phyloP scores from a whole-genome alignment of 2,888 invertebrate species.

The Entomobrya proxima region DNA sequence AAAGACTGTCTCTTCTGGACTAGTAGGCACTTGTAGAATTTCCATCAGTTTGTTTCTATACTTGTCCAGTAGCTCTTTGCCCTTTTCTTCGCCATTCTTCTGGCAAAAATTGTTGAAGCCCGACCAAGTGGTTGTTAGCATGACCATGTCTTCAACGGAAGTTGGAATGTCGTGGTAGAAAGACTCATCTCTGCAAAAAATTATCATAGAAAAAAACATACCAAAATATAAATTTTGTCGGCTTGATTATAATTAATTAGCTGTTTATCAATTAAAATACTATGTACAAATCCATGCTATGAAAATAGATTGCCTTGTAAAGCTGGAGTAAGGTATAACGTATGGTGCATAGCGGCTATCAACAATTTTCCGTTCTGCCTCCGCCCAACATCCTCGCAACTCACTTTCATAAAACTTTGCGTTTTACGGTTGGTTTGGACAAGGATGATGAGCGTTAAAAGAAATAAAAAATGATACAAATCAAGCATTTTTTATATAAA shows the following conservation, averaged over 20 bases:
- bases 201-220: not conserved
- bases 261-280: not conserved
- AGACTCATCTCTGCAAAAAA: slow-evolving; percentile 75
- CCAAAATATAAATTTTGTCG: too few relatives aligned
- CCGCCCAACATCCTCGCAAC: slow-evolving; percentile 71
- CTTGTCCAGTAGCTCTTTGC: slow-evolving; percentile 73
- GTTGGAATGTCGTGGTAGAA: slow-evolving; percentile 75
- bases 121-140: slow-evolving; percentile 77
- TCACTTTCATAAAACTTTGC: slow-evolving; percentile 67
- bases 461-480: not conserved
- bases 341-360: slow-evolving; percentile 71
- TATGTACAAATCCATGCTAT: not conserved
- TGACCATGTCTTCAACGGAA: slow-evolving; percentile 76
- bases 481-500: not conserved
- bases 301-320: slow-evolving; percentile 65
- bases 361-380: slow-evolving; percentile 70
- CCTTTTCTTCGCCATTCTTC: slow-evolving; percentile 76
- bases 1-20: slow-evolving; percentile 63
- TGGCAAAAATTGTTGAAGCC: slow-evolving; percentile 76
- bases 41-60: slow-evolving; percentile 74
- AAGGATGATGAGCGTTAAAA: not conserved
- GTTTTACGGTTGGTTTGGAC: not conserved
- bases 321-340: slow-evolving; percentile 70
- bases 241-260: not conserved
- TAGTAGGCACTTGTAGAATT: slow-evolving; percentile 57